phyloP scores from a whole-genome alignment of 2,797 vertebrate species.

The Apogon hyalosoma region DNA sequence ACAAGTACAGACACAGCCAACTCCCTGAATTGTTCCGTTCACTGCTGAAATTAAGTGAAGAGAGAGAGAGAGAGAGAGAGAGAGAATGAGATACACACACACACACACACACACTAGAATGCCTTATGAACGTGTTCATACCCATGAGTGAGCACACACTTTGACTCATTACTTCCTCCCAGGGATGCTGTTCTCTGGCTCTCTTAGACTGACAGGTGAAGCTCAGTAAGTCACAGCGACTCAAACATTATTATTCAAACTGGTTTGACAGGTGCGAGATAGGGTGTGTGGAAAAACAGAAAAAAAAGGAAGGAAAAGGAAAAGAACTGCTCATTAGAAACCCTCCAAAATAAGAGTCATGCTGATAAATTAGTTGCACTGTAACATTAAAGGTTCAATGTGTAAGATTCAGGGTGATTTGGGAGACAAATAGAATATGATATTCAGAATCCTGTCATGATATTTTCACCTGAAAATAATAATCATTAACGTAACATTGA shows the following conservation, averaged over 20 bases:
- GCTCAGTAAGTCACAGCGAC: constrained; percentile 56
- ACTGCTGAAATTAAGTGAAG: neutral
- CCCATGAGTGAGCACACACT: neutral
- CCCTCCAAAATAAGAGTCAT: neutral
- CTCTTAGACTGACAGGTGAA: constrained; percentile 59
- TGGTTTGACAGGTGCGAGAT: constrained; percentile 40
- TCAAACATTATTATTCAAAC: constrained; percentile 67
- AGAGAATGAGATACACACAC: too few species aligned
- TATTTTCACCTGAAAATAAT: neutral
- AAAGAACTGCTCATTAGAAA: neutral
- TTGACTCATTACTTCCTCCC: constrained; percentile 47
- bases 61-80: neutral
- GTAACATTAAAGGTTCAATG: neutral
- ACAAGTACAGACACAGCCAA: constrained; percentile 3
- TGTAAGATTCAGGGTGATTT: neutral
- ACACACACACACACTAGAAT: neutral
- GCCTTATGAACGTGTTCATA: constrained; percentile 10
- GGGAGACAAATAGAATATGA: neutral
- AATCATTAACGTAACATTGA: too few species aligned
- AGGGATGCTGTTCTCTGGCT: constrained; percentile 39
- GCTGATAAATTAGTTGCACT: neutral
- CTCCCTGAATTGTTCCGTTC: constrained; percentile 29
- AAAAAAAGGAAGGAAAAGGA: neutral
- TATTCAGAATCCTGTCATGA: neutral
- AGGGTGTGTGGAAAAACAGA: neutral